Evolutionary conservation across 2,113 vertebrate species (phyloP).

Genomic region (Indri indri): DNA sequence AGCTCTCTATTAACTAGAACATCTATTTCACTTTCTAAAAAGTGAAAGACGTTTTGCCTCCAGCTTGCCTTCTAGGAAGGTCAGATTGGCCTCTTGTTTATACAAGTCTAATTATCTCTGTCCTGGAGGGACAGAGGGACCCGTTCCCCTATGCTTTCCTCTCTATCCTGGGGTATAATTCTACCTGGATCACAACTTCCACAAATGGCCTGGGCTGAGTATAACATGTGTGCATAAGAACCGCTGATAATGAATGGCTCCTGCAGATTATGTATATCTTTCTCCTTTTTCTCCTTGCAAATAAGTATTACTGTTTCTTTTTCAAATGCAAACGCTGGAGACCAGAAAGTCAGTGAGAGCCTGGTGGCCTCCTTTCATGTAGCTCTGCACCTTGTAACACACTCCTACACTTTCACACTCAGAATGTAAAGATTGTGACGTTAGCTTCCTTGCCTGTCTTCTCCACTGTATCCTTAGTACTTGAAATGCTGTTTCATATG

Average conservation of each 20-base stretch:
- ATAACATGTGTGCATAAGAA: not conserved
- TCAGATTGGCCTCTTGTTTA: conserved; percentile 24
- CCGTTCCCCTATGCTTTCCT: not conserved
- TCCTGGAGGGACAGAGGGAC: not conserved
- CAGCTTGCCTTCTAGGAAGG: conserved; percentile 3
- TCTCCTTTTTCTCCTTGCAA: not conserved
- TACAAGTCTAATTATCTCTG: not conserved
- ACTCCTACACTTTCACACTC: not conserved
- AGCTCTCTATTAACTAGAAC: not conserved
- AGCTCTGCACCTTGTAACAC: not conserved
- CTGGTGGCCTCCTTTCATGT: rapidly evolving
- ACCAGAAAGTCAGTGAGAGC: not conserved
- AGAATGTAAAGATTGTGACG: not conserved
- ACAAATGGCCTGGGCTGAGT: not conserved
- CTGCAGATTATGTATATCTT: not conserved
- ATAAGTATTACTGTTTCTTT: not conserved
- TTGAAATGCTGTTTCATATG: not conserved
- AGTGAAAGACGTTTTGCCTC: conserved; percentile 31
- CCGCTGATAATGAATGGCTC: not conserved
- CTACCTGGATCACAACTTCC: not conserved
- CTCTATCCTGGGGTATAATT: not conserved
- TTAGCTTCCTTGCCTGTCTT: not conserved
- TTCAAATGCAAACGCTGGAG: not conserved
- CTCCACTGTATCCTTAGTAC: too few relatives aligned
- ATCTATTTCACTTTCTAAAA: not conserved